Base-by-base conservation (phyloP, 2,797 vertebrate genomes). In the Chloroceryle amazona region DNA sequence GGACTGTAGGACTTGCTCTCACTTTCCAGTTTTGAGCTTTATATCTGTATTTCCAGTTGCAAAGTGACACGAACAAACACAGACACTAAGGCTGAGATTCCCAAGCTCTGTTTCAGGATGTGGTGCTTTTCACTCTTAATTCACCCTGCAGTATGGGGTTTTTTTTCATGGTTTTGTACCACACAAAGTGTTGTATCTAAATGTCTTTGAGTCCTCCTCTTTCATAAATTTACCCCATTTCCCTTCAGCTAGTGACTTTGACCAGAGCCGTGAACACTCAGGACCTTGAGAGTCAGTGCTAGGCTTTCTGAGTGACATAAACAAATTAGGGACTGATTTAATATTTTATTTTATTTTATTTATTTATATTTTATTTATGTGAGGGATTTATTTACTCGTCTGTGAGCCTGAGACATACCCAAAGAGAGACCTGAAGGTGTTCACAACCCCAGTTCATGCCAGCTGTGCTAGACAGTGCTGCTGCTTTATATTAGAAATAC, bases 401-500 rank as follows among this genome's bases (percentile, higher is more conserved):
- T 70, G 60, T 28, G 47, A 89, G 47, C 70, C 66, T 80, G 81
- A 46, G 93, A 74, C 67, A 72, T 9, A 94, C 63, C 49, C 86
- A 92, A 60, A 71, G 78, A 79, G 60, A 92, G 76, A 89, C 76
- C 87, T 21, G 2, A 89, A 96, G 90, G 71, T 90, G 78, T 78
- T 94, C 86, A 51, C 55, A 92, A 68, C 65, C 74, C 81, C 1
- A 0, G 41, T 47, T 82, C 23, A 7, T 82, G 90, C 92, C 57
- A 89, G 92, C 81, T 87, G 57, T 92, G 90, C 95, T 93, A 93
- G 86, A 93, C 90, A 47, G 81, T 41, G 74, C 78, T 86, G 87
- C 82, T 49, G 47, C 86, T 75, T 94, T 89, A 14, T 82, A 95
- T 96, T 95, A 93, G 92, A 62, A 89, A 90, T 92, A 85, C 78